Evolutionary conservation across 2,888 invertebrate species (phyloP), one percentile per base, ranked within the genome.

Genomic region (Salticus scenicus): DNA sequence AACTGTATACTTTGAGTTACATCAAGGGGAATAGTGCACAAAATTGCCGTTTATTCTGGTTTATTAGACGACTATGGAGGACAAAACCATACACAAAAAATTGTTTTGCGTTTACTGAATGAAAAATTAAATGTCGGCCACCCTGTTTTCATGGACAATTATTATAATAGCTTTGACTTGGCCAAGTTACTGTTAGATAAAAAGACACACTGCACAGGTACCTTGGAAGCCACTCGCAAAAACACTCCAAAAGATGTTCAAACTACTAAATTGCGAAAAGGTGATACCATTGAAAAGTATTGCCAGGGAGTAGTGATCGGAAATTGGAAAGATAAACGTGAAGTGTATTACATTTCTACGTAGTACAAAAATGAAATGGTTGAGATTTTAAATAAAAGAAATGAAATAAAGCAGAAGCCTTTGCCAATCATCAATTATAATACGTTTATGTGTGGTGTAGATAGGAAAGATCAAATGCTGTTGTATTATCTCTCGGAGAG

Each of bases 1-100:
- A 91, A 88, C 28, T 91, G 20, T 90, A 90, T 76, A 89, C 90
- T 86, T 66, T 90, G 20, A 90, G 90, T 74, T n/a, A 89, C 89
- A 77, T 88, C 77, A 77, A 83, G 89, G 75, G 87, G 42, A 64
- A 63, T 71, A 72, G 71, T 41, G 66, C 79, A 64, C 63, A 79
- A 79, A 10, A 64, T 79, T 71, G 24, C 71, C 0, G 47, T 71
- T n/a, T 57, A 63, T 70, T 57, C 67, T 89, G 76, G 37, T 66
- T 47, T 75, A 75, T 66, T 75, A 75, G 47, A 69, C 27, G 24
- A 76, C 42, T 67, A 47, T 67, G 51, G 76, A 76, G 31, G 31
- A 33, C 30, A 67, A 67, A 67, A 76, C 12, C 31, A 67, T 67
- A 75, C 30, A 76, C 42, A 69, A 67, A 67, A 42, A 66, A 66